These are phyloP conservation scores for Petroica traversi DNA, from an alignment of 2,113 vertebrate species.

Conservation along the genomic window DNA sequence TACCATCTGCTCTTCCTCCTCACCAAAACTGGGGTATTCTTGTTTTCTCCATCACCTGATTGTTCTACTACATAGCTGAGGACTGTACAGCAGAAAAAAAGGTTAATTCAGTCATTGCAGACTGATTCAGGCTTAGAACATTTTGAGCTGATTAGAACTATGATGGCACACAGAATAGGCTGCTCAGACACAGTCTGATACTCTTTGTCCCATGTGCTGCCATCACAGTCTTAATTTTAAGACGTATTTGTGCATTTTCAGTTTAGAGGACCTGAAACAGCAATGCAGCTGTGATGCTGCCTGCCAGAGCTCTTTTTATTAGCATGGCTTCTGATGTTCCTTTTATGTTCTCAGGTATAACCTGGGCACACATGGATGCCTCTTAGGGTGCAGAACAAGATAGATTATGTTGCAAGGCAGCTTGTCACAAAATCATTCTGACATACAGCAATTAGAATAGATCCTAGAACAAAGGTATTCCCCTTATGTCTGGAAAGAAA, in stretches of 20 bases:
- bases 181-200: neutral
- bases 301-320: neutral
- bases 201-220: neutral
- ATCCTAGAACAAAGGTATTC: neutral
- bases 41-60: neutral
- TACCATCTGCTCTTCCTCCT: neutral
- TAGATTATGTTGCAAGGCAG: neutral
- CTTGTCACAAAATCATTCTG: neutral
- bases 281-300: neutral
- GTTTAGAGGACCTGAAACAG: neutral
- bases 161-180: fast-evolving
- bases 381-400: neutral
- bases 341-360: neutral
- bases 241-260: neutral
- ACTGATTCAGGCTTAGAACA: neutral
- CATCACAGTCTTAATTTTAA: neutral
- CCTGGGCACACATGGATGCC: neutral
- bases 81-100: neutral
- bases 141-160: neutral
- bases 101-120: neutral
- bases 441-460: neutral
- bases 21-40: neutral
- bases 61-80: neutral
- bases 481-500: neutral
- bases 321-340: neutral